These are phyloP conservation scores for Willowsia nigromaculata DNA, from an alignment of 2,888 invertebrate genomes.

Conservation along the genomic window DNA sequence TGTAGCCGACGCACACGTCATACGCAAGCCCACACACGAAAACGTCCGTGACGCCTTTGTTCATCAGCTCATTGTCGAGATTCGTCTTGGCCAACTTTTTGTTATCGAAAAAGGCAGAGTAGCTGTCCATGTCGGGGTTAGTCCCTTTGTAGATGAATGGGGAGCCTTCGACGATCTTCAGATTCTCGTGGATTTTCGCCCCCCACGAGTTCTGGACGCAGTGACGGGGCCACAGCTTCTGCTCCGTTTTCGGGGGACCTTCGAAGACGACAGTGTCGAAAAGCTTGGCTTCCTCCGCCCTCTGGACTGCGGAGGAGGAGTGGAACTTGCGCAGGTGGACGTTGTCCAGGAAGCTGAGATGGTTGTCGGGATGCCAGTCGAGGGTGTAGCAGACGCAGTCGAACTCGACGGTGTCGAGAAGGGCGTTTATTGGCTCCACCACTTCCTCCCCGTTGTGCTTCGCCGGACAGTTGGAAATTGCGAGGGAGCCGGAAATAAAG, in stretches of 20 bases:
- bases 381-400: conserved; percentile 95
- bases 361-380: conserved; percentile 98
- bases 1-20: conserved; percentile 94
- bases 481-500: conserved; percentile 96
- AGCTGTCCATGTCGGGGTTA: conserved; percentile 96
- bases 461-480: conserved; percentile 95
- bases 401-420: conserved; percentile 91
- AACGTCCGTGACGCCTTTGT: conserved; percentile 92
- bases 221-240: conserved; percentile 96
- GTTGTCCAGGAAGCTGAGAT: conserved; percentile 98
- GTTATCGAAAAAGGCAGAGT: conserved; percentile 99
- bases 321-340: conserved; percentile 88
- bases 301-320: conserved; percentile 83
- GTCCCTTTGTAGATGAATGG: conserved; percentile 93
- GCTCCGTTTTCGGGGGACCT: conserved; percentile 89
- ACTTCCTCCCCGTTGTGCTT: conserved; percentile 95
- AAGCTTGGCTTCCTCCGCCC: conserved; percentile 87
- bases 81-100: conserved; percentile 93
- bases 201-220: conserved; percentile 98
- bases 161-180: conserved; percentile 82
- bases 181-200: conserved; percentile 91
- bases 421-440: conserved; percentile 92
- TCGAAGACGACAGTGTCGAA: conserved; percentile 96
- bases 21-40: conserved; percentile 97
- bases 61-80: conserved; percentile 89